Evolutionary conservation across 2,797 vertebrate genomes (phyloP).

Genomic region (Champsocephalus esox): DNA sequence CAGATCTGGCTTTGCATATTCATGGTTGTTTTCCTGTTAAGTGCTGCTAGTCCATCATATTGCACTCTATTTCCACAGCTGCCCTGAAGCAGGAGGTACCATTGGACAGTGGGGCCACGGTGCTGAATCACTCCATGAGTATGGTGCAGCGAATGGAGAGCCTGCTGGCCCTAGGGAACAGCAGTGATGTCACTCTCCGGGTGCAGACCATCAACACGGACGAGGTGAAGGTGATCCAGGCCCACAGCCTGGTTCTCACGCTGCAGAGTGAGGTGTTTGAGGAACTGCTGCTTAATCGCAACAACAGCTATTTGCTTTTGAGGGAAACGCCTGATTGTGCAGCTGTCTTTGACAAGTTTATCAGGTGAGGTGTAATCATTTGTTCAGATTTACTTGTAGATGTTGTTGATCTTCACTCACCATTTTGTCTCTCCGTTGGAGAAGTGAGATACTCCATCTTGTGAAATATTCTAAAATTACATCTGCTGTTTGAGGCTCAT

Average conservation of each 20-base stretch:
- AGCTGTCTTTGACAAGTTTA: conserved; percentile 93
- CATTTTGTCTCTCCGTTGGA: conserved; percentile 24
- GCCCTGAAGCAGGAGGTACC: conserved; percentile 87
- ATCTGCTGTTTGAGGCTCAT: conserved; percentile 44
- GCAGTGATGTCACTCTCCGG: conserved; percentile 90
- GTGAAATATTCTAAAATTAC: conserved; percentile 59
- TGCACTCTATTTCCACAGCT: conserved; percentile 60
- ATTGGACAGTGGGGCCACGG: conserved; percentile 79
- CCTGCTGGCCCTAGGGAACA: conserved; percentile 88
- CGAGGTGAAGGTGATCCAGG: conserved; percentile 93
- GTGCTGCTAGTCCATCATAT: conserved; percentile 1
- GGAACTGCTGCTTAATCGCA: conserved; percentile 89
- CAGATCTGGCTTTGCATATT: background rate
- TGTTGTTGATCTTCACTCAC: conserved; percentile 4
- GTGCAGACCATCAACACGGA: conserved; percentile 89
- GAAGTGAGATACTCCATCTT: conserved; percentile 35
- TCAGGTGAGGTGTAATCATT: conserved; percentile 83
- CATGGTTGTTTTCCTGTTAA: conserved; percentile 5
- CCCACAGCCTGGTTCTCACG: conserved; percentile 91
- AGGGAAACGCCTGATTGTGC: conserved; percentile 87
- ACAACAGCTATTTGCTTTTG: conserved; percentile 81
- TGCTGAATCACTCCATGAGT: conserved; percentile 93
- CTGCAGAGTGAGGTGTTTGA: conserved; percentile 93
- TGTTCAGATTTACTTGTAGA: conserved; percentile 4
- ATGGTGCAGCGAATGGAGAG: conserved; percentile 92